Base-by-base conservation (phyloP, 2,113 vertebrate genomes). In the Jaculus jaculus region DNA sequence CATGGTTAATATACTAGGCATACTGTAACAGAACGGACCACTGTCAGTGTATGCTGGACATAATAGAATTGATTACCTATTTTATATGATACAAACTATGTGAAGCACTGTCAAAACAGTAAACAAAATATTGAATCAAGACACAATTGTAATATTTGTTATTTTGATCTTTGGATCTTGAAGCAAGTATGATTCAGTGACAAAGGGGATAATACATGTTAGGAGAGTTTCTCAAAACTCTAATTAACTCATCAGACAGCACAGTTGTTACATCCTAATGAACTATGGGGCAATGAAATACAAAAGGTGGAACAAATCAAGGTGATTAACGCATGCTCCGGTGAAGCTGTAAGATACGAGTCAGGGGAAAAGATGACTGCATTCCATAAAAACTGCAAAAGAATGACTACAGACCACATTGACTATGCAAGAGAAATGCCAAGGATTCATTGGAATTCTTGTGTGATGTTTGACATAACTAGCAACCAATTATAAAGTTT, bases 401-500 rank as follows among this genome's bases (percentile, higher is more conserved):
- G 88, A 95, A 97, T 90, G 13, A 69, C 32, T 85, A 54, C 54
- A 75, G 63, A 95, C 91, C 79, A 2, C 78, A 34, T 32, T 87
- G 1, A 15, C 30, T 54, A 3, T 13, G 10, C 7, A 51, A 51
- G 51, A 51, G 51, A 51, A 51, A 51, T 51, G 51, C 51, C 51
- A 51, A 51, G 3, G 37, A 73, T 47, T 95, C 94, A 80, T n/a
- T 88, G 80, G 26, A 63, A 81, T 91, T 92, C 42, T 92, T 83
- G 17, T 1, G 47, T 90, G 91, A 90, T 23, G 23, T 42, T 37
- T 84, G 39, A 84, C 71, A 90, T 81, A 39, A 79, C n/a, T 97
- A 93, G 95, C 93, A 97, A 78, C 68, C 60, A 97, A 54, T 97
- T 95, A 91, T 77, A 68, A 96, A 95, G 2, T 92, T 95, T 73